Conservation (phyloP, 2,888 invertebrate genomes). For the Chromoteleia sp. region DNA sequence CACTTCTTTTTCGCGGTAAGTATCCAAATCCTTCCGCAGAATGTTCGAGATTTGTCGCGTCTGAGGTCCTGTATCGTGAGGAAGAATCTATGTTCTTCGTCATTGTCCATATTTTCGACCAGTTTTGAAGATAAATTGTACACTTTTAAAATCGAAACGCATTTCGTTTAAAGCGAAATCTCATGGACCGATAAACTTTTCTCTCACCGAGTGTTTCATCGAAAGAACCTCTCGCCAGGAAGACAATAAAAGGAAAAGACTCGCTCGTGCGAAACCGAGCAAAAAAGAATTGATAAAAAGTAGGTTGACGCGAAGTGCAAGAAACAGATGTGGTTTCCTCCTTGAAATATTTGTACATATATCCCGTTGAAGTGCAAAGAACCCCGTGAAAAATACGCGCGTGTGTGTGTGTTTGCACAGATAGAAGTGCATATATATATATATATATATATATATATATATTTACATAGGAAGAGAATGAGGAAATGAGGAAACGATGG, state of each 20-base stretch:
- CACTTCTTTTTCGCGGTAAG: conserved; percentile 53
- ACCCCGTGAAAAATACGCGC: conserved; percentile 59
- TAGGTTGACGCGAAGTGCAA: conserved; percentile 67
- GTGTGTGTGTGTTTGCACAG: conserved; percentile 58
- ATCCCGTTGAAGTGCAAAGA: conserved; percentile 70
- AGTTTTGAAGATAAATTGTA: not conserved
- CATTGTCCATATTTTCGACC: not conserved
- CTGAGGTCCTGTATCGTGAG: conserved; percentile 36
- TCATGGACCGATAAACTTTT: conserved; percentile 24
- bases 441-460: conserved; percentile 15
- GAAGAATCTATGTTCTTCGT: conserved; percentile 20
- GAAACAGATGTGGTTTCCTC: conserved; percentile 73
- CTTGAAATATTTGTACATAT: conserved; percentile 79
- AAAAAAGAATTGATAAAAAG: conserved; percentile 46
- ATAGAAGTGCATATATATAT: conserved; percentile 39
- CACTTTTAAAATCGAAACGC: not conserved
- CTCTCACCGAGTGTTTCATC: conserved; percentile 22
- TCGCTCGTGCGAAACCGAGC: conserved; percentile 54
- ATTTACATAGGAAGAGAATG: conserved; percentile 64
- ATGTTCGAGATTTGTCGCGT: conserved; percentile 52
- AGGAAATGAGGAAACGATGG: conserved; percentile 61
- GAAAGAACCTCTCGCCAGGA: conserved; percentile 14
- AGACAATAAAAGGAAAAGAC: conserved; percentile 50
- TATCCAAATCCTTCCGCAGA: conserved; percentile 48
- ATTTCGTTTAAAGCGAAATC: conserved; percentile 23